Conservation (phyloP, 2,888 invertebrate genomes). For the Campaea margaritaria region DNA sequence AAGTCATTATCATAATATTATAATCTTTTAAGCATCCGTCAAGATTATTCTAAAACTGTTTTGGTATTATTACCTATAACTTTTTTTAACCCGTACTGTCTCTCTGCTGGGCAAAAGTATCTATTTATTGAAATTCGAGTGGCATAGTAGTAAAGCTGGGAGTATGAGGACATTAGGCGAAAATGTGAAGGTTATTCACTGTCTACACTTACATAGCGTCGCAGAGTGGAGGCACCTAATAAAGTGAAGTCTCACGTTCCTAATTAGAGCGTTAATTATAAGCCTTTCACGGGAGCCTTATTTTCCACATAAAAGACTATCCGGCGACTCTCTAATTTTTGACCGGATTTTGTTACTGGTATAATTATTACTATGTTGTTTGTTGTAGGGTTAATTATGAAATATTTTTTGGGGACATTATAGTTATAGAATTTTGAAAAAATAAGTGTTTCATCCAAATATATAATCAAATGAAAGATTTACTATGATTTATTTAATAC, state of each 20-base stretch:
- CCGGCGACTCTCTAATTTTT: slow-evolving; percentile 69
- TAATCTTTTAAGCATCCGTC: too few species aligned
- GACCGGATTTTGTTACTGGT: slow-evolving; percentile 72
- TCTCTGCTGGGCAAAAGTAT: too few species aligned
- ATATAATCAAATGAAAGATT: too few species aligned
- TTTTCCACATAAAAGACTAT: slow-evolving; percentile 79
- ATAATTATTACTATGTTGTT: slow-evolving; percentile 15
- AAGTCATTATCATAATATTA: too few species aligned
- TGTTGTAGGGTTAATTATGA: slow-evolving; percentile 17
- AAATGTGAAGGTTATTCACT: slow-evolving; percentile 6
- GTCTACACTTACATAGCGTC: slow-evolving; percentile 4
- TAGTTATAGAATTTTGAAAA: too few species aligned
- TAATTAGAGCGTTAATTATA: slow-evolving; percentile 84
- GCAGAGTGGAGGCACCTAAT: slow-evolving; percentile 70
- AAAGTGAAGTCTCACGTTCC: slow-evolving; percentile 82
- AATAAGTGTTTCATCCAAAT: too few species aligned
- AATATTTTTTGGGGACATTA: slow-evolving; percentile 1
- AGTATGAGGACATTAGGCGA: background rate
- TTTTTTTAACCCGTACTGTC: too few species aligned
- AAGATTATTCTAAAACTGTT: too few species aligned
- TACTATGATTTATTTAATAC: too few species aligned
- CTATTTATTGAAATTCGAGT: background rate
- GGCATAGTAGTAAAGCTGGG: too few species aligned
- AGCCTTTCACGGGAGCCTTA: slow-evolving; percentile 81
- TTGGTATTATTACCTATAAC: too few species aligned